These are phyloP conservation scores for Teleogryllus occipitalis DNA, from an alignment of 1,140 invertebrate species.

Conservation along the genomic window DNA sequence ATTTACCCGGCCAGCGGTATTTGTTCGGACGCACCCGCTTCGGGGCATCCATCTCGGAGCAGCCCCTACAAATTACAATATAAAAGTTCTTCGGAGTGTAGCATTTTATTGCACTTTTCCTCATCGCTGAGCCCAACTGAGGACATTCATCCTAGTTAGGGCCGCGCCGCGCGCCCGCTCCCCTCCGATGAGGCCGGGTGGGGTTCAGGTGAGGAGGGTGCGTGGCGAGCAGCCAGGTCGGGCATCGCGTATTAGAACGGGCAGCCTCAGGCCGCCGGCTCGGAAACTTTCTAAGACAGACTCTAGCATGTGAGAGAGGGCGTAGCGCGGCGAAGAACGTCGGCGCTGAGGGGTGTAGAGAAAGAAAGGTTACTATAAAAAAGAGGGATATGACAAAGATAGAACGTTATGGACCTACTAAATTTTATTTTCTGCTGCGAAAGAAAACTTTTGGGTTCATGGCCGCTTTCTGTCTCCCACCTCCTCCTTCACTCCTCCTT, in stretches of 20 bases:
- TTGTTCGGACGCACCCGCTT: background rate
- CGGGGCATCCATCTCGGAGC: background rate
- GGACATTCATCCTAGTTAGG: background rate
- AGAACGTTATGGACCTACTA: background rate
- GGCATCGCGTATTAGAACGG: background rate
- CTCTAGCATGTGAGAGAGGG: background rate
- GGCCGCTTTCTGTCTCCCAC: background rate
- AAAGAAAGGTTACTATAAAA: background rate
- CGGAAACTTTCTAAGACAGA: background rate
- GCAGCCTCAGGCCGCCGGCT: background rate
- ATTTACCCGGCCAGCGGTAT: background rate
- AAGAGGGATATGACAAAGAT: background rate
- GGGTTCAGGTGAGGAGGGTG: background rate
- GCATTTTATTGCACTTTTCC: background rate
- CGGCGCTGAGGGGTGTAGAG: background rate
- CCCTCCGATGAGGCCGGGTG: background rate
- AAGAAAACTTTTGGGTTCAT: background rate
- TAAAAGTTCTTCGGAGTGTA: background rate
- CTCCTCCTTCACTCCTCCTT: background rate
- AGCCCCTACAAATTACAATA: background rate
- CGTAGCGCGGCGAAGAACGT: background rate
- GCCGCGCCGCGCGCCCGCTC: too few relatives aligned
- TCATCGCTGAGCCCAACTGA: background rate
- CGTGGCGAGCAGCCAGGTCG: background rate
- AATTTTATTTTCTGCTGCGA: slow-evolving; percentile 5